Percentiles rank a stretch among this genome's conserved stretches.
These are phyloP conservation scores for Panurus biarmicus DNA, from an alignment of 2,113 vertebrate species.

Conservation along the genomic window DNA sequence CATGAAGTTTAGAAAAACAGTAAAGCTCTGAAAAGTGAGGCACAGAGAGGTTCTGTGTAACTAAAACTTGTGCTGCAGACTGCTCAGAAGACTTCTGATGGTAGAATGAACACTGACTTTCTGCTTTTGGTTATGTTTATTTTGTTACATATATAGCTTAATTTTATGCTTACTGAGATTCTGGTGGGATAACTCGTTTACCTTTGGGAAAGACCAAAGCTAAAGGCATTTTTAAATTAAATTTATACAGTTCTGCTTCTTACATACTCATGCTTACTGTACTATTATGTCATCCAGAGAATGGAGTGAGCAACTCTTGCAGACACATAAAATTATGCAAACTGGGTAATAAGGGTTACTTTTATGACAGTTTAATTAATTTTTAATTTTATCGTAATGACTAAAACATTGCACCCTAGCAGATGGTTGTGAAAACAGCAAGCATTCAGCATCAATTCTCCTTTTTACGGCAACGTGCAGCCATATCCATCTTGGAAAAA, in stretches of 20 bases:
- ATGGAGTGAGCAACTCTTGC: background rate
- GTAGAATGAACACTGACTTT: background rate
- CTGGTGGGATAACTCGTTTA: background rate
- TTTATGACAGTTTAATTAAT: background rate
- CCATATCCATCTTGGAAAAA: background rate
- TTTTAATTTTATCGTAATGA: background rate
- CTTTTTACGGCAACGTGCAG: background rate
- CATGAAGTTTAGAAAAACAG: background rate
- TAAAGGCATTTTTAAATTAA: background rate
- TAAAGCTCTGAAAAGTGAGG: background rate
- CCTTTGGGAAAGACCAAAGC: background rate
- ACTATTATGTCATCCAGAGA: background rate
- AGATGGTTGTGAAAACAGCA: conserved; percentile 4
- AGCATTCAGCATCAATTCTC: background rate
- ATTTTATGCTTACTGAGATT: background rate
- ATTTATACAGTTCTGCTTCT: background rate
- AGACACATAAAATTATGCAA: background rate
- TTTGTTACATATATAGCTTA: background rate
- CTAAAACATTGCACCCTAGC: background rate
- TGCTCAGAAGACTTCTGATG: background rate
- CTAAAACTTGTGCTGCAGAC: background rate
- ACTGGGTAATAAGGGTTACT: background rate
- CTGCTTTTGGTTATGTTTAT: background rate
- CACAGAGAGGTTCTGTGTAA: background rate
- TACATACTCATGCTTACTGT: background rate